Percentiles rank a stretch among this genome's conserved stretches.
Evolutionary conservation across 1,140 invertebrate species (phyloP).

Genomic region (Octopus sinensis): DNA sequence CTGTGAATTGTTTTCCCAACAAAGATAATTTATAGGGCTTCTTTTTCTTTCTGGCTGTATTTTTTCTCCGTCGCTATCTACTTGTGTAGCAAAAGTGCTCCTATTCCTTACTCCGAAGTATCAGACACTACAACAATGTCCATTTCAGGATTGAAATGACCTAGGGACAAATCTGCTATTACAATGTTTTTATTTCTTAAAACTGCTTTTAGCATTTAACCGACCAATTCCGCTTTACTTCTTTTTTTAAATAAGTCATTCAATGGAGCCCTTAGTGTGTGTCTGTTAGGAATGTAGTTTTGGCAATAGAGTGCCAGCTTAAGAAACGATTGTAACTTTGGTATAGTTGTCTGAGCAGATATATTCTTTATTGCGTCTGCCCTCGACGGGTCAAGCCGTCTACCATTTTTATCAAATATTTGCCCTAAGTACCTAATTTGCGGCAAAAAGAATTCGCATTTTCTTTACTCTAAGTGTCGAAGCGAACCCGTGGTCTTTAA

Average conservation of each 20-base stretch:
- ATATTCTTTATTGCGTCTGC: no score
- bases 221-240: not conserved
- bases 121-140: not conserved
- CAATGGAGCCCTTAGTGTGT: not conserved
- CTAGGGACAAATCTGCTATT: not conserved
- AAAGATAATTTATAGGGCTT: not conserved
- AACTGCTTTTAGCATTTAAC: not conserved
- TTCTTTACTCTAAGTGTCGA: no score
- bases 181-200: not conserved
- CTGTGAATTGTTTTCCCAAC: not conserved
- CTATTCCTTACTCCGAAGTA: not conserved
- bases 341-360: no score
- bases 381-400: no score
- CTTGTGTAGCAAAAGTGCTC: not conserved
- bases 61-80: not conserved
- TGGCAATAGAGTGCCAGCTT: no score
- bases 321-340: no score
- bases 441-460: no score
- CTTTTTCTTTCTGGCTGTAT: not conserved
- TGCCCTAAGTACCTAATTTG: no score
- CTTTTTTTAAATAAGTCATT: not conserved
- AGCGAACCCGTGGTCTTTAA: no score
- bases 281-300: no score
- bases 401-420: no score
- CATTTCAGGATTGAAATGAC: not conserved